phyloP scores from a whole-genome alignment of 2,113 vertebrate genomes.

The Perognathus longimembris region DNA sequence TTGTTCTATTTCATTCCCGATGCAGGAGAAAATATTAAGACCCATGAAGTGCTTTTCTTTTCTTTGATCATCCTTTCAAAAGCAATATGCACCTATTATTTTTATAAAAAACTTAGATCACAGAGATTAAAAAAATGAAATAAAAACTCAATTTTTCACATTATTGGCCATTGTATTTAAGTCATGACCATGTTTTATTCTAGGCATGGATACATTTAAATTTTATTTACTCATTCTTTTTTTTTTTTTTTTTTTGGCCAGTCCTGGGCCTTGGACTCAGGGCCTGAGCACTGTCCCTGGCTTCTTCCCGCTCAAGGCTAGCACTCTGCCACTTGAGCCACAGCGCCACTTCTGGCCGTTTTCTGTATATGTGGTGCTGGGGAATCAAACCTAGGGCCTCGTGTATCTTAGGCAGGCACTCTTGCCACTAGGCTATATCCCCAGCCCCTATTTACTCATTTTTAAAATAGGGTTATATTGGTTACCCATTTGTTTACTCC shows the following conservation, averaged over 20 bases:
- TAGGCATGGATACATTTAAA: background rate
- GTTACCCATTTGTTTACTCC: background rate
- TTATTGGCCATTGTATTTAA: background rate
- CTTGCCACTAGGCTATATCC: too few species aligned
- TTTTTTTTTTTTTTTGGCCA: too few species aligned
- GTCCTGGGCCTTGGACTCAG: too few species aligned
- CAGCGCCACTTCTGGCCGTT: too few species aligned
- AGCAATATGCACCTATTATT: background rate
- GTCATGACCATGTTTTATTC: background rate
- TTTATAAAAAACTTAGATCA: background rate
- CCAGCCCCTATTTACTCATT: conserved; percentile 4
- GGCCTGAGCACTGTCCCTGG: too few species aligned
- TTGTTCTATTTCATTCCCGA: background rate
- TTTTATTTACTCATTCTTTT: too few species aligned
- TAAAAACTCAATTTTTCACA: conserved; percentile 26
- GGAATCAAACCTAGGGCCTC: too few species aligned
- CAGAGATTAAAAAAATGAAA: conserved; percentile 53
- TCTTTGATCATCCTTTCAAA: conserved; percentile 16
- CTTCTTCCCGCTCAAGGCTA: too few species aligned
- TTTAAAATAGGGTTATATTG: background rate
- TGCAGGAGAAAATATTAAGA: background rate
- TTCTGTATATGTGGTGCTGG: too few species aligned
- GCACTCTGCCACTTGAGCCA: too few species aligned
- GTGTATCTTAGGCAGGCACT: too few species aligned
- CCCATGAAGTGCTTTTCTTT: background rate